These are phyloP conservation scores for Psilopsiagon aymara DNA, from an alignment of 2,113 vertebrate species.

Conservation along the genomic window DNA sequence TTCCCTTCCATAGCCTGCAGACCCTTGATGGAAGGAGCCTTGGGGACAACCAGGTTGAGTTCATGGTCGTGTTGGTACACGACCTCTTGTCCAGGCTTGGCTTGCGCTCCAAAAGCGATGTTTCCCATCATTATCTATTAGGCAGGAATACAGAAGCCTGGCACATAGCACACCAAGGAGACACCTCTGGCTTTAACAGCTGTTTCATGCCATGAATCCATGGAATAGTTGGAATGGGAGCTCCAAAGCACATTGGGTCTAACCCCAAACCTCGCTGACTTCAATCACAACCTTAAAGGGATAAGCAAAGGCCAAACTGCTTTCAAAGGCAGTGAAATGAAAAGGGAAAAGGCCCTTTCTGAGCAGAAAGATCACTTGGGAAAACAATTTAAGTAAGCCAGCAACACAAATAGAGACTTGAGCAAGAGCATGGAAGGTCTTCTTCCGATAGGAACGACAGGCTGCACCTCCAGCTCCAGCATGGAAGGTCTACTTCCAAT, in stretches of 20 bases:
- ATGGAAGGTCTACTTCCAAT: background rate
- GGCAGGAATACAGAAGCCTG: background rate
- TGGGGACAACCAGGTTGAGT: background rate
- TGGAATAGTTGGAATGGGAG: background rate
- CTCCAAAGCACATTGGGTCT: background rate
- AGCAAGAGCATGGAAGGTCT: fast-evolving
- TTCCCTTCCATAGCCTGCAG: background rate
- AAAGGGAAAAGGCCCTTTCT: background rate
- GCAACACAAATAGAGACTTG: no score
- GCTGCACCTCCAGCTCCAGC: background rate
- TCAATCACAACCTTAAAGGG: background rate
- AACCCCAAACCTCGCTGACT: background rate
- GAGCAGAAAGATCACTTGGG: background rate
- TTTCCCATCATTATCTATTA: background rate
- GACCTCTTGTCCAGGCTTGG: background rate
- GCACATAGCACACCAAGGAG: no score
- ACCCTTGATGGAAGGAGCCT: background rate
- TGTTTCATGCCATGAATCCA: background rate
- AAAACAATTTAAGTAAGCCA: background rate
- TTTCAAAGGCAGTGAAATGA: background rate
- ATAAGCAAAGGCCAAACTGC: background rate
- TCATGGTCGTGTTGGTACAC: background rate
- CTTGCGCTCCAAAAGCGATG: fast-evolving
- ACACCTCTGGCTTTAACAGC: fast-evolving
- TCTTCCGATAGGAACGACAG: background rate